Evolutionary conservation across 1,140 invertebrate species (phyloP).

Genomic region (Luehdorfia chinensis): DNA sequence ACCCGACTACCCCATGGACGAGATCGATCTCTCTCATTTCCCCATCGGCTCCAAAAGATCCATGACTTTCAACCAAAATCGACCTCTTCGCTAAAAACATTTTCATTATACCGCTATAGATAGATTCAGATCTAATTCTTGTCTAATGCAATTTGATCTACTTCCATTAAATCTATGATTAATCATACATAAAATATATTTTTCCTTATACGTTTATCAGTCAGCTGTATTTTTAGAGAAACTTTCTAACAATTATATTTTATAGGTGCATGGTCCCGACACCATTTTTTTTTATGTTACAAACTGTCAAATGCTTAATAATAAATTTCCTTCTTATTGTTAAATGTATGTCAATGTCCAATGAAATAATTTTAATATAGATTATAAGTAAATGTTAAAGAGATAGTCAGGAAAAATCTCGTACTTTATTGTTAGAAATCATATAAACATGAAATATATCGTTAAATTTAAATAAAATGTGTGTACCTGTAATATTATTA

Average conservation of each 20-base stretch:
- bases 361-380: not conserved
- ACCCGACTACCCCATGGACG: slow-evolving; percentile 65
- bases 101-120: not conserved
- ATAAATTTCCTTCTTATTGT: not conserved
- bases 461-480: slow-evolving; percentile 3
- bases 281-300: too few relatives aligned
- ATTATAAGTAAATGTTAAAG: slow-evolving; percentile 2
- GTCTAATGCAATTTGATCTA: too few relatives aligned
- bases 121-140: too few relatives aligned
- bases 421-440: slow-evolving; percentile 5
- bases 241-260: too few relatives aligned
- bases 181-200: too few relatives aligned
- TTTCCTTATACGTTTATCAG: too few relatives aligned
- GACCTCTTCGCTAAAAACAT: not conserved
- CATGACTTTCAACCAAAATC: slow-evolving; percentile 14
- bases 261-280: too few relatives aligned
- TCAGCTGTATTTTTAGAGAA: too few relatives aligned
- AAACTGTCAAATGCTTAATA: too few relatives aligned
- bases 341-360: not conserved
- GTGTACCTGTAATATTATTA: not conserved
- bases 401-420: not conserved
- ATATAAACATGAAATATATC: not conserved
- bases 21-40: slow-evolving; percentile 65
- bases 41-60: slow-evolving; percentile 64
- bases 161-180: too few relatives aligned